Evolutionary conservation across 2,888 invertebrate species (phyloP).

Genomic region (Leptopilina drosophilae): DNA sequence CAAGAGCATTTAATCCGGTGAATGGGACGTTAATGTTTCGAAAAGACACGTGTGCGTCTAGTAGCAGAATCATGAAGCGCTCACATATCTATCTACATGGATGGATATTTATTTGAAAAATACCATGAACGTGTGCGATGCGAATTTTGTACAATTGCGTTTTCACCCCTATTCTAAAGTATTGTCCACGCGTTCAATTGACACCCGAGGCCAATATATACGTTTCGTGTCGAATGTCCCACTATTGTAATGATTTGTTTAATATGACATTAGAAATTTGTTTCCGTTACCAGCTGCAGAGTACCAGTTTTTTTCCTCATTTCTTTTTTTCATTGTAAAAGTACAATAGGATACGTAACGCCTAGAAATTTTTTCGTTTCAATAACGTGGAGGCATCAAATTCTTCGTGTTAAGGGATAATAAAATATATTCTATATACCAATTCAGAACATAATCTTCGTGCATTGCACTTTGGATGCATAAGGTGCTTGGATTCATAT

Average conservation of each 20-base stretch:
- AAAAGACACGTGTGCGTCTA: conserved; percentile 55
- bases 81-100: not conserved
- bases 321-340: conserved; percentile 49
- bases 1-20: conserved; percentile 62
- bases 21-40: conserved; percentile 66
- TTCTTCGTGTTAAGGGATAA: conserved; percentile 47
- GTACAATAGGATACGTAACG: conserved; percentile 65
- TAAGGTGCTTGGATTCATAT: conserved; percentile 18
- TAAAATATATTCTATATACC: conserved; percentile 59
- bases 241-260: conserved; percentile 69
- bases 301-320: conserved; percentile 44
- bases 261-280: conserved; percentile 72
- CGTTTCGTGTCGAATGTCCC: conserved; percentile 62
- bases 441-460: conserved; percentile 45
- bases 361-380: conserved; percentile 63
- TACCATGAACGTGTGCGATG: conserved; percentile 1
- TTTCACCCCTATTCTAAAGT: conserved; percentile 45
- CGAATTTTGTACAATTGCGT: conserved; percentile 41
- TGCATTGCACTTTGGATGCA: not conserved
- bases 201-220: conserved; percentile 50
- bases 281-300: conserved; percentile 70
- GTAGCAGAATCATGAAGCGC: not conserved
- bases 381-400: conserved; percentile 51
- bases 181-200: conserved; percentile 55
- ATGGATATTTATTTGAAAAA: not conserved